These are phyloP conservation scores for Antechinus flavipes DNA, from an alignment of 2,113 vertebrate species.

Conservation along the genomic window DNA sequence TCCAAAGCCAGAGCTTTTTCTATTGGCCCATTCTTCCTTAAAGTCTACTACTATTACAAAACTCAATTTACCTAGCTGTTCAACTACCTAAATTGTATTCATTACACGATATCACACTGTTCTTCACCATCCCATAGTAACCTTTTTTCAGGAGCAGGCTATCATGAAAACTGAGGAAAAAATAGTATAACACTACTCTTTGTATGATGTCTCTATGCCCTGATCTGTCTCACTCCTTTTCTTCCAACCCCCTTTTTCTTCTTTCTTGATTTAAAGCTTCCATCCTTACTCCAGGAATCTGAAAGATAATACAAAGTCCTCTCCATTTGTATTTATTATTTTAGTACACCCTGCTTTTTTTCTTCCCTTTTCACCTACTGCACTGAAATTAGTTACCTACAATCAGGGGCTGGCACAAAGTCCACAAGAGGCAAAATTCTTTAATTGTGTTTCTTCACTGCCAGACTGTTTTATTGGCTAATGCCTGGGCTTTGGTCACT, in stretches of 20 bases:
- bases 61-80: not conserved
- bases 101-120: not conserved
- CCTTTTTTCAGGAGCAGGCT: not conserved
- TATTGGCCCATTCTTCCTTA: not conserved
- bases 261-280: not conserved
- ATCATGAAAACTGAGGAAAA: not conserved
- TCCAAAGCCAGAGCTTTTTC: not conserved
- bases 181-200: not conserved
- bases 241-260: constrained; percentile 5
- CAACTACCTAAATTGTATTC: not conserved
- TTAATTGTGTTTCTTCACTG: not conserved
- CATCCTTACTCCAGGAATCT: not conserved
- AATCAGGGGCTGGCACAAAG: not conserved
- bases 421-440: not conserved
- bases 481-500: not conserved
- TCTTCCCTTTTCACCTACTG: not conserved
- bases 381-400: not conserved
- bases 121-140: not conserved
- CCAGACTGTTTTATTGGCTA: constrained; percentile 2
- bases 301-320: not conserved
- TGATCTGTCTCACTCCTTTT: not conserved
- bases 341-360: not conserved
- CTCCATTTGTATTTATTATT: not conserved
- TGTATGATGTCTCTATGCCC: too few relatives aligned
- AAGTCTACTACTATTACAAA: not conserved